Percentiles rank a stretch among this genome's conserved stretches.
Conservation (phyloP, 2,113 vertebrate species). For the Gobius niger region DNA sequence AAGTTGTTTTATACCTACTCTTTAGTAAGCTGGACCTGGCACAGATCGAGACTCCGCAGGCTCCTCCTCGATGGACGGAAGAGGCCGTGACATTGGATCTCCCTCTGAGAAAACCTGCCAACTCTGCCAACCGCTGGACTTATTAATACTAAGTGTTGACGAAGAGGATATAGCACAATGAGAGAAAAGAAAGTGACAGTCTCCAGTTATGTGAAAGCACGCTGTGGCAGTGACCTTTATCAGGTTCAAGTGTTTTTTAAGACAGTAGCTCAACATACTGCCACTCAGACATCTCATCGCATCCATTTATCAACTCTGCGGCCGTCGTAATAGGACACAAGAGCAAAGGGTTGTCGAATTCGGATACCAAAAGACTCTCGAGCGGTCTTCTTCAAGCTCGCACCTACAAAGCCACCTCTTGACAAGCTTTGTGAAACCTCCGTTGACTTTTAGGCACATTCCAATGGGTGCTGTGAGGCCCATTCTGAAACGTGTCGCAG, state of each 20-base stretch:
- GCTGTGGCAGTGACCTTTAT: not conserved
- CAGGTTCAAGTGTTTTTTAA: slow-evolving; percentile 17
- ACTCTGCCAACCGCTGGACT: too few species aligned
- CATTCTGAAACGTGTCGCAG: not conserved
- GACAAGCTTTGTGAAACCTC: not conserved
- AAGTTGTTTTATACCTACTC: too few species aligned
- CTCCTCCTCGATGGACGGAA: too few species aligned
- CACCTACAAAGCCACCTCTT: not conserved
- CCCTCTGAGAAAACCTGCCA: too few species aligned
- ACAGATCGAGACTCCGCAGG: too few species aligned
- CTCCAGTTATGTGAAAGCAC: not conserved
- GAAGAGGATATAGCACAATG: too few species aligned
- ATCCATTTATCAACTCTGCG: slow-evolving; percentile 3
- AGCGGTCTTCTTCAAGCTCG: slow-evolving; percentile 7
- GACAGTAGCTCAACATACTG: slow-evolving; percentile 28
- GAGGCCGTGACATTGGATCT: too few species aligned
- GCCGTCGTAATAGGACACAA: not conserved
- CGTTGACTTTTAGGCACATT: not conserved
- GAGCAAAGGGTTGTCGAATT: slow-evolving; percentile 1
- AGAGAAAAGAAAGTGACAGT: not conserved
- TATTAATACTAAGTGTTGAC: too few species aligned
- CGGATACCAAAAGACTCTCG: not conserved
- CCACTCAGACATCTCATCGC: slow-evolving; percentile 10
- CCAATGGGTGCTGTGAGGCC: not conserved
- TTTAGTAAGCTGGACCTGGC: too few species aligned